A percentile compares a stretch with the other conserved stretches of the same genome.
Conservation (phyloP, 2,797 vertebrate species). For the Thamnophis elegans region DNA sequence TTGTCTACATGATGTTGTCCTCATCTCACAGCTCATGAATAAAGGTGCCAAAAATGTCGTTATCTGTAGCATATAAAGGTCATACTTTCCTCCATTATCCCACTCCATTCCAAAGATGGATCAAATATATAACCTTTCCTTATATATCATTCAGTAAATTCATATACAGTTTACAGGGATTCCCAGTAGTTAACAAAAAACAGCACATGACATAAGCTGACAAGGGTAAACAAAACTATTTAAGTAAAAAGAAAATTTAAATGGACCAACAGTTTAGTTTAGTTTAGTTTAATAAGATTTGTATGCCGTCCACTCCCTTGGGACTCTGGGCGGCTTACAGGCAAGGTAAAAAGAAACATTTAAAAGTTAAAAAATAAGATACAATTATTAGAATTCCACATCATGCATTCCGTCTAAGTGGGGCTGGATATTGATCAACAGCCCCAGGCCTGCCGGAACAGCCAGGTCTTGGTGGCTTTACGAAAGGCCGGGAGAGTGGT, state of each 20-base stretch:
- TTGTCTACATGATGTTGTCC: neutral
- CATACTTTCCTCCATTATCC: neutral
- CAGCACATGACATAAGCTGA: neutral
- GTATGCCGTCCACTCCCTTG: too few species aligned
- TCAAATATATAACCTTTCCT: neutral
- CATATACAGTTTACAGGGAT: neutral
- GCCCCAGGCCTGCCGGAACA: too few species aligned
- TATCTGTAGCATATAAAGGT: neutral
- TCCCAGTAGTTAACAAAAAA: neutral
- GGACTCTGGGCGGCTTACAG: too few species aligned
- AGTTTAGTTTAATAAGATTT: too few species aligned
- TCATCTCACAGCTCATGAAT: neutral
- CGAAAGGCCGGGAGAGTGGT: too few species aligned
- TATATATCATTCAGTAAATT: neutral
- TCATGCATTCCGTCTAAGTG: too few species aligned
- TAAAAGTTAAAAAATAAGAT: too few species aligned
- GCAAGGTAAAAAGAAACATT: too few species aligned
- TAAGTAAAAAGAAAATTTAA: neutral
- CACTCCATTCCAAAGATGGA: neutral
- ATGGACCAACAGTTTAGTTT: neutral
- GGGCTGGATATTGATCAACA: too few species aligned
- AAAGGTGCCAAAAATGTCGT: neutral
- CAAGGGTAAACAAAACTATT: neutral
- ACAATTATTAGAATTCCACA: too few species aligned
- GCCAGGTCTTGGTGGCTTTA: too few species aligned